A percentile compares a stretch with the other conserved stretches of the same genome.
phyloP scores from a whole-genome alignment of 1,140 invertebrate genomes.

The Latrodectus geometricus region DNA sequence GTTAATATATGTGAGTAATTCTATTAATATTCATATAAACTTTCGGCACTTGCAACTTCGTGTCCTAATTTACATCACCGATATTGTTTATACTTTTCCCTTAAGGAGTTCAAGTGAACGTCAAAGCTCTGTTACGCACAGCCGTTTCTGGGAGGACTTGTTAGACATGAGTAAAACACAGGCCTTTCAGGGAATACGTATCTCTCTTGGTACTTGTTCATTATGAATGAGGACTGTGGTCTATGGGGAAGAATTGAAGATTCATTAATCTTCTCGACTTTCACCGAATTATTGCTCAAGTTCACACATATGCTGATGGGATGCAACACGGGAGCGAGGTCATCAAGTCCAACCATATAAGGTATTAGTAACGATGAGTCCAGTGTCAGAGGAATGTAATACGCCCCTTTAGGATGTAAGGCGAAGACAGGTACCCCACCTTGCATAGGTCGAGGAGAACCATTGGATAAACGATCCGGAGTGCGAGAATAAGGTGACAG shows the following conservation, averaged over 20 bases:
- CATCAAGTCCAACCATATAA: slow-evolving; percentile 73
- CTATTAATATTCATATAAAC: too few relatives aligned
- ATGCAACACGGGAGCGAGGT: slow-evolving; percentile 78
- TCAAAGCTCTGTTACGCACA: slow-evolving; percentile 16
- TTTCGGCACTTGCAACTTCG: too few relatives aligned
- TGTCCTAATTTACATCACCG: too few relatives aligned
- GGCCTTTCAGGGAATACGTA: slow-evolving; percentile 35
- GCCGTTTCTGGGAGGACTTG: slow-evolving; percentile 23
- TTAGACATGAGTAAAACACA: slow-evolving; percentile 19
- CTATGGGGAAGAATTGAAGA: not conserved
- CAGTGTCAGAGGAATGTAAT: slow-evolving; percentile 90
- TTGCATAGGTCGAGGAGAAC: slow-evolving; percentile 61
- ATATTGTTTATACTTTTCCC: too few relatives aligned
- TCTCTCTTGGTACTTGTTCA: slow-evolving; percentile 47
- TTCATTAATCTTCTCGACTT: slow-evolving; percentile 26
- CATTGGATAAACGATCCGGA: slow-evolving; percentile 63
- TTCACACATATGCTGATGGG: slow-evolving; percentile 92
- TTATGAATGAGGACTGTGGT: slow-evolving; percentile 26
- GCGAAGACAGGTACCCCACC: slow-evolving; percentile 81
- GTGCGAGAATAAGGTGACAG: slow-evolving; percentile 64
- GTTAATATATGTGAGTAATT: too few relatives aligned
- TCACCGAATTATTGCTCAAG: slow-evolving; percentile 71
- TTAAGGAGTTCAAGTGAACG: too few relatives aligned
- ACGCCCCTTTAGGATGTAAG: slow-evolving; percentile 86
- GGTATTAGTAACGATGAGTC: slow-evolving; percentile 81